These are phyloP conservation scores for Rosalia funebris DNA, from an alignment of 2,888 invertebrate genomes.

Conservation along the genomic window DNA sequence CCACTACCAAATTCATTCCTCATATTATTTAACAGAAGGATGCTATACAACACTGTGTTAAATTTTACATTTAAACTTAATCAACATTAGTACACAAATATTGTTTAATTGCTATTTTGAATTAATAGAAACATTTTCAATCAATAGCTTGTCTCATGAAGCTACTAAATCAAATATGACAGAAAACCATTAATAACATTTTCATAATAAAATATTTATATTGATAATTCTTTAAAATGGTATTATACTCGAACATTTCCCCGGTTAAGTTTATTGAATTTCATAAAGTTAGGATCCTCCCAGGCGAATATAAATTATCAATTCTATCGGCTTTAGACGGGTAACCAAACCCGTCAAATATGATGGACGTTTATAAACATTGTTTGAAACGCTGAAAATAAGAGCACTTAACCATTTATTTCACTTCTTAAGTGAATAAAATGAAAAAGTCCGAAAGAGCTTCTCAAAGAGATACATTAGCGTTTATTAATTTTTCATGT, in stretches of 20 bases:
- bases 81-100: too few species aligned
- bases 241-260: slow-evolving; percentile 1
- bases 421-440: slow-evolving; percentile 10
- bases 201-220: slow-evolving; percentile 19
- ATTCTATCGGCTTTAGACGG: slow-evolving; percentile 56
- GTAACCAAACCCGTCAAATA: slow-evolving; percentile 53
- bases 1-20: too few species aligned
- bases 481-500: slow-evolving; percentile 6
- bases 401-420: slow-evolving; percentile 54
- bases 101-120: too few species aligned
- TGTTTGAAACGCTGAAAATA: slow-evolving; percentile 53
- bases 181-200: slow-evolving; percentile 17
- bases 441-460: not conserved
- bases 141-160: too few species aligned
- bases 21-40: too few species aligned
- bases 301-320: slow-evolving; percentile 54
- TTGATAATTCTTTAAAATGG: slow-evolving; percentile 14
- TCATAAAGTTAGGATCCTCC: slow-evolving; percentile 24
- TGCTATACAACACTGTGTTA: too few species aligned
- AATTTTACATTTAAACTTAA: too few species aligned
- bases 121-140: too few species aligned
- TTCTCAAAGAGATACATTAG: slow-evolving; percentile 10
- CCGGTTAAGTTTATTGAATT: slow-evolving; percentile 22
- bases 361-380: slow-evolving; percentile 59
- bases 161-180: not conserved